phyloP scores from a whole-genome alignment of 2,888 invertebrate species.

The Caenorhabditis sp. region DNA sequence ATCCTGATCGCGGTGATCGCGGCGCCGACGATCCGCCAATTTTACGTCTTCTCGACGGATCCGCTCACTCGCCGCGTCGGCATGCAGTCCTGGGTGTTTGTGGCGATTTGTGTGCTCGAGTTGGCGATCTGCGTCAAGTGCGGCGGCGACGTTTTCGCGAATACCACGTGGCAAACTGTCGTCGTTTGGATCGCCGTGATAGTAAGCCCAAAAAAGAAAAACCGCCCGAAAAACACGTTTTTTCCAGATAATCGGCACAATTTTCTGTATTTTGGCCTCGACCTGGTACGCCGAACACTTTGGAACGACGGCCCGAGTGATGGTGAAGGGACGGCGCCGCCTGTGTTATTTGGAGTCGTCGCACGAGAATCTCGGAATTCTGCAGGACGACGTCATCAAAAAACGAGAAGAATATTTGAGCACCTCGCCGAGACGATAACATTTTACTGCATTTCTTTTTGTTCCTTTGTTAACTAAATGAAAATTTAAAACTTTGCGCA shows the following conservation, averaged over 20 bases:
- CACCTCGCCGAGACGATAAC: conserved; percentile 15
- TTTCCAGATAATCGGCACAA: conserved; percentile 87
- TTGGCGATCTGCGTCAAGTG: conserved; percentile 77
- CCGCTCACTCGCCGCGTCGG: conserved; percentile 96
- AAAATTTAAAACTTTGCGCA: too few relatives aligned
- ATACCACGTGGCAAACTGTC: conserved; percentile 61
- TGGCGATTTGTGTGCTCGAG: conserved; percentile 82
- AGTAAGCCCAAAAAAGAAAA: conserved; percentile 63
- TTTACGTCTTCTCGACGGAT: conserved; percentile 96
- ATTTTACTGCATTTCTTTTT: neutral
- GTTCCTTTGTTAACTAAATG: neutral
- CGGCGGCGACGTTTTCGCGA: conserved; percentile 71
- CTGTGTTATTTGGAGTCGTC: conserved; percentile 78
- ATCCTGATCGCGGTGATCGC: conserved; percentile 94
- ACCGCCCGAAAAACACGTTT: neutral
- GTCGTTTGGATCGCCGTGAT: conserved; percentile 69
- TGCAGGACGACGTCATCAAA: conserved; percentile 72
- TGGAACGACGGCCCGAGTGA: conserved; percentile 67
- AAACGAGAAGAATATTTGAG: conserved; percentile 61
- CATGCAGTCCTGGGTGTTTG: conserved; percentile 98
- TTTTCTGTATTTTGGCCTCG: conserved; percentile 85
- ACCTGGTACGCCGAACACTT: conserved; percentile 53
- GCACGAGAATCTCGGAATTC: conserved; percentile 76
- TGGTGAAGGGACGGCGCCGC: conserved; percentile 68
- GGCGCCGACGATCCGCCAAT: conserved; percentile 97